Base-by-base conservation (phyloP, 2,888 invertebrate genomes). In the Coecobrya sp. region DNA sequence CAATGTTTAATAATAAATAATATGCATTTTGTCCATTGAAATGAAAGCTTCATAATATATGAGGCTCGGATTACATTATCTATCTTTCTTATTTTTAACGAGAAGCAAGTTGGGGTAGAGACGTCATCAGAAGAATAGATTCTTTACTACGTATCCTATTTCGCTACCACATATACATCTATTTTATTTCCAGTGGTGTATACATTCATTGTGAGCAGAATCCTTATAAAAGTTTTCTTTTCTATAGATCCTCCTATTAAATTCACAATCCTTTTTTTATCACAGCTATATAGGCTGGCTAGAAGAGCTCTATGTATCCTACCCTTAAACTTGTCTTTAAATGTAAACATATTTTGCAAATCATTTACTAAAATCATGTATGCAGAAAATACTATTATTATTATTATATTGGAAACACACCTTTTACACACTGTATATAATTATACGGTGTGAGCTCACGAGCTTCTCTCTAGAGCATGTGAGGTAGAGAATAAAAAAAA, bases 91-190 rank as follows among this genome's bases (percentile, higher is more conserved):
- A 65, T 65, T 65, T 65, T 25, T 27, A 65, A 65, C n/a, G 19
- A 79, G 22, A 82, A 82, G 62, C 55, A 42, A 90, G 73, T 85
- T 52, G n/a, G 42, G 42, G 68, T 84, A 36, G 36, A 36, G 36
- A 36, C 89, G 89, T 90, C 89, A 90, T 85, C 89, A 73, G 55
- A 89, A 84, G 30, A 45, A 85, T 59, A 68, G 84, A 76, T 85
- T 55, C 52, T 85, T 90, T 45, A n/a, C 79, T 42, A 16, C 62
- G 59, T 62, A 62, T 81, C 27, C 13, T 22, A 52, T 81, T 52
- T 19, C 45, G 10, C 52, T 13, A 19, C 19, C 76, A 42, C 76
- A 65, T 59, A 0, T 59, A 0, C n/a, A 10, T 19, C 7, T 8
- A 13, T 59, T 10, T 65, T 65, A 65, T 65, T 5, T 27, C 8